Percentiles rank a stretch among this genome's conserved stretches.
Evolutionary conservation across 2,113 vertebrate species (phyloP).

Genomic region (Phycodurus eques): DNA sequence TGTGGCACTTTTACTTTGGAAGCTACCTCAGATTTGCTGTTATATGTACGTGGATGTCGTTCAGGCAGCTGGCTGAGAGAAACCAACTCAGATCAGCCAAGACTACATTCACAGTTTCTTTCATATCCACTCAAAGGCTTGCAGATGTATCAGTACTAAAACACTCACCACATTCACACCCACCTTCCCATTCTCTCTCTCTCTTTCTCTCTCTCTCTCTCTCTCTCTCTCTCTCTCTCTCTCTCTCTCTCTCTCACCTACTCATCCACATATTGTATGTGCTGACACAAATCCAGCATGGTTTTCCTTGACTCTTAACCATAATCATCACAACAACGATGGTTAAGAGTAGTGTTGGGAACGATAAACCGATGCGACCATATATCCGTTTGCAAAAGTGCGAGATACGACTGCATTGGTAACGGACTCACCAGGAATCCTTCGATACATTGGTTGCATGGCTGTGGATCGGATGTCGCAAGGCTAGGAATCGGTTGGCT

Average conservation of each 20-base stretch:
- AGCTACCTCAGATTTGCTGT: constrained; percentile 40
- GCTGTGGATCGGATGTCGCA: too few species aligned
- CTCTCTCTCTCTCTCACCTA: background rate
- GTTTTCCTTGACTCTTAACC: background rate
- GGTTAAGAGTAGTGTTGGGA: background rate
- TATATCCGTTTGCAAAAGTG: too few species aligned
- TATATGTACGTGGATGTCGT: constrained; percentile 68
- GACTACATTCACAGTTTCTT: background rate
- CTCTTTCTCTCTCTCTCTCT: background rate
- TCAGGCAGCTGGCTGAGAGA: constrained; percentile 77
- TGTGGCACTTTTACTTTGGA: background rate
- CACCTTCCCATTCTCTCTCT: background rate
- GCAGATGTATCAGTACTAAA: background rate
- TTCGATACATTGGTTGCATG: too few species aligned
- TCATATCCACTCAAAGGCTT: background rate
- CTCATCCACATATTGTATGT: background rate
- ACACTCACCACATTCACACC: constrained; percentile 14
- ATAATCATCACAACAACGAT: background rate
- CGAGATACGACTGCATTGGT: too few species aligned
- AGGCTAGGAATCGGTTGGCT: too few species aligned
- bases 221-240: constrained; percentile 2
- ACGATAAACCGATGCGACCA: too few species aligned
- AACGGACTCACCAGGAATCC: too few species aligned
- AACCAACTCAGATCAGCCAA: background rate
- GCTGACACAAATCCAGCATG: constrained; percentile 1